phyloP scores from a whole-genome alignment of 1,140 invertebrate species.

The Caenorhabditis brenneri region DNA sequence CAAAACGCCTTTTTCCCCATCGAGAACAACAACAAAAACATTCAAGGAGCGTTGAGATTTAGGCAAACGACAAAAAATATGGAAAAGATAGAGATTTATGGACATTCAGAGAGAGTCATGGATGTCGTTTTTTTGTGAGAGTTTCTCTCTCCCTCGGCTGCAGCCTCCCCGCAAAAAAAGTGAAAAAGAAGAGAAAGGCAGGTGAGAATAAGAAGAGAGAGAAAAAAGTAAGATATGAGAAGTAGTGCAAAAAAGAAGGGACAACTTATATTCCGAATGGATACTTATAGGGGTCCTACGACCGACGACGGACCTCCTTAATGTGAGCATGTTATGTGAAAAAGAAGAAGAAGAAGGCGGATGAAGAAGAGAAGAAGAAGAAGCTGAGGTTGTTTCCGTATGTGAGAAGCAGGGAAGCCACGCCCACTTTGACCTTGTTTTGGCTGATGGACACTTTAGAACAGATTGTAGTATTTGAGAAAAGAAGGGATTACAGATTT shows the following conservation, averaged over 20 bases:
- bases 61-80: neutral
- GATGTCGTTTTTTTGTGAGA: neutral
- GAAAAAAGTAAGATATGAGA: conserved; percentile 21
- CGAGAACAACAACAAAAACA: neutral
- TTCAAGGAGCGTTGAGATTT: neutral
- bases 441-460: neutral
- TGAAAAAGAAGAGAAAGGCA: too few relatives aligned
- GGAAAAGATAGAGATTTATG: neutral
- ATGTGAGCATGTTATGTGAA: conserved; percentile 27
- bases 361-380: neutral
- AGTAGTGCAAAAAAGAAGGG: neutral
- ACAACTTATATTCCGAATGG: conserved; percentile 30
- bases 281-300: conserved; percentile 17
- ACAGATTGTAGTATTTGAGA: too few relatives aligned
- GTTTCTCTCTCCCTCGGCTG: neutral
- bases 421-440: conserved; percentile 28
- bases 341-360: neutral
- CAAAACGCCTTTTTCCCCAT: too few relatives aligned
- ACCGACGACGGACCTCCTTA: neutral
- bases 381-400: conserved; percentile 27
- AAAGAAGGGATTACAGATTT: too few relatives aligned
- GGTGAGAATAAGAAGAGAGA: neutral
- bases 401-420: neutral
- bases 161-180: neutral
- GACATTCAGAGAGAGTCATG: neutral